Conservation (phyloP, 2,888 invertebrate genomes). For the Pandemis heparana region DNA sequence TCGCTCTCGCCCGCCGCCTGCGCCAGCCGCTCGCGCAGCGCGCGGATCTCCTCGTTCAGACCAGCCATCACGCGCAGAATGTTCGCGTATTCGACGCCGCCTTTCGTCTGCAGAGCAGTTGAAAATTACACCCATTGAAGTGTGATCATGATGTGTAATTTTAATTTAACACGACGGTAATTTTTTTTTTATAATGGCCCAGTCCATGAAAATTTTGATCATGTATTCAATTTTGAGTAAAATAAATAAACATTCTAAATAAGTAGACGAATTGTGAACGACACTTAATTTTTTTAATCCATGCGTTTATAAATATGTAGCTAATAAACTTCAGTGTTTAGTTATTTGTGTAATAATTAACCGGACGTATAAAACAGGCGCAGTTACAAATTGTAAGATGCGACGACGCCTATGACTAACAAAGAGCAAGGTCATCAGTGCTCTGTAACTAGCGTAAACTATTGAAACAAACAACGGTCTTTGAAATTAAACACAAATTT, state of each 20-base stretch:
- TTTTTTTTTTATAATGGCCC: too few relatives aligned
- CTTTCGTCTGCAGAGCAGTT: slow-evolving; percentile 62
- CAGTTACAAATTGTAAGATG: background rate
- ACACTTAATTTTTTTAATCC: background rate
- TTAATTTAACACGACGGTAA: too few relatives aligned
- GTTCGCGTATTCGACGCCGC: slow-evolving; percentile 78
- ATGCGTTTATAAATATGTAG: background rate
- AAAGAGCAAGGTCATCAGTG: background rate
- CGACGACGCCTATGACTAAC: background rate
- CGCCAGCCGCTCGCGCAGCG: slow-evolving; percentile 68
- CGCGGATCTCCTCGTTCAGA: slow-evolving; percentile 79
- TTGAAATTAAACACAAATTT: too few relatives aligned
- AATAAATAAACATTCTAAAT: too few relatives aligned
- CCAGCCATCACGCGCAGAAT: slow-evolving; percentile 79
- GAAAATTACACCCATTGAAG: background rate
- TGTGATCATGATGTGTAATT: too few relatives aligned
- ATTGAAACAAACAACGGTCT: too few relatives aligned
- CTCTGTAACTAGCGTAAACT: background rate
- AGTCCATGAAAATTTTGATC: too few relatives aligned
- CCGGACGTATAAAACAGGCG: background rate
- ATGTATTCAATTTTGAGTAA: too few relatives aligned
- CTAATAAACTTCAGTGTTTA: background rate
- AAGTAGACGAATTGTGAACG: background rate
- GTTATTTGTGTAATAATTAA: background rate
- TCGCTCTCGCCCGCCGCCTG: slow-evolving; percentile 65